phyloP scores from a whole-genome alignment of 2,113 vertebrate genomes.

The Stictonetta naevosa region DNA sequence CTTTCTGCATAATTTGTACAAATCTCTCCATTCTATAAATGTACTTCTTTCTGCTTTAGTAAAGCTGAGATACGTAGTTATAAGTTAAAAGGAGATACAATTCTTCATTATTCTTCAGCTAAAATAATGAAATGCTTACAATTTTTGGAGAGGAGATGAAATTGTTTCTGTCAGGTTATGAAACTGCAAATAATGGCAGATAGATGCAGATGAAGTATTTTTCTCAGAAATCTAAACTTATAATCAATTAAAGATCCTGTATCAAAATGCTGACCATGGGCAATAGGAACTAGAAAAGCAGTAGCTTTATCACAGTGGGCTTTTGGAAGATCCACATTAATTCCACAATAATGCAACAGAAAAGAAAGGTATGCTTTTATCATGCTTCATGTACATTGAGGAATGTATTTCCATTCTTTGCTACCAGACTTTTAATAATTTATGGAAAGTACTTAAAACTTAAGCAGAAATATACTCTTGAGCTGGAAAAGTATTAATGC shows the following conservation, averaged over 20 bases:
- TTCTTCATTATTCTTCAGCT: neutral
- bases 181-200: neutral
- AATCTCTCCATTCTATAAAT: neutral
- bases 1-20: neutral
- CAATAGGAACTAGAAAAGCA: neutral
- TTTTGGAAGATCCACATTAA: neutral
- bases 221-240: conserved; percentile 4
- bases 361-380: neutral
- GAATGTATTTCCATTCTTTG: neutral
- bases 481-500: neutral
- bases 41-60: neutral
- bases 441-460: neutral
- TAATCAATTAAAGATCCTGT: neutral
- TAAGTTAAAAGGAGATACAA: neutral
- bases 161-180: neutral
- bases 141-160: neutral
- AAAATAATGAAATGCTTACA: conserved; percentile 3
- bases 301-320: neutral
- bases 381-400: neutral
- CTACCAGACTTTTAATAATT: neutral
- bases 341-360: conserved; percentile 41
- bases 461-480: neutral
- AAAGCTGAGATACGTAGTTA: neutral
- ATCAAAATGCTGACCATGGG: neutral
- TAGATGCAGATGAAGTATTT: neutral